Conservation (phyloP, 2,113 vertebrate species). For the Gambusia holbrooki region DNA sequence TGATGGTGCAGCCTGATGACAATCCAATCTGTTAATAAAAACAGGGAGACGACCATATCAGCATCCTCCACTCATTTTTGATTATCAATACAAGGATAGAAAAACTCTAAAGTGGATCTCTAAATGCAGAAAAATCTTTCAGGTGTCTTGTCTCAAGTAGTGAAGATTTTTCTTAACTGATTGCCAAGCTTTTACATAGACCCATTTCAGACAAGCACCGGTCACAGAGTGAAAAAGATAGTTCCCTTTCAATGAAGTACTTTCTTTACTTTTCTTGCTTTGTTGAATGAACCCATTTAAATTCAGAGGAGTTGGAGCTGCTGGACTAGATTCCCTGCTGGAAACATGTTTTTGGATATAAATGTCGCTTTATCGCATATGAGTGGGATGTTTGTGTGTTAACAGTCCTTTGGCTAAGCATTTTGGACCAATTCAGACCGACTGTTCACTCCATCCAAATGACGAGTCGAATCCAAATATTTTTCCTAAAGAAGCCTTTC, state of each 20-base stretch:
- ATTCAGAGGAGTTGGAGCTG: conserved; percentile 3
- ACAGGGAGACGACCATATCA: conserved; percentile 58
- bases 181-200: not conserved
- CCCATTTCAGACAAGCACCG: not conserved
- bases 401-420: conserved; percentile 17
- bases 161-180: not conserved
- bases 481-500: conserved; percentile 19
- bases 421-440: conserved; percentile 12
- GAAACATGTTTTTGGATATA: conserved; percentile 5
- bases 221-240: not conserved
- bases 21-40: conserved; percentile 78
- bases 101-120: conserved; percentile 20
- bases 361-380: not conserved
- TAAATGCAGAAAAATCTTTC: conserved; percentile 16
- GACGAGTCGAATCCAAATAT: conserved; percentile 35
- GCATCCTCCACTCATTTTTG: conserved; percentile 26
- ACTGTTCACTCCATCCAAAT: conserved; percentile 14
- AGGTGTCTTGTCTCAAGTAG: not conserved
- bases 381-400: not conserved
- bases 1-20: conserved; percentile 58
- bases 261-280: not conserved
- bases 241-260: not conserved
- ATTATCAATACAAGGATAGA: conserved; percentile 27
- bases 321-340: not conserved
- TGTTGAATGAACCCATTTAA: not conserved